Base-by-base conservation (phyloP, 1,140 invertebrate species). In the Zelostemma sp. region DNA sequence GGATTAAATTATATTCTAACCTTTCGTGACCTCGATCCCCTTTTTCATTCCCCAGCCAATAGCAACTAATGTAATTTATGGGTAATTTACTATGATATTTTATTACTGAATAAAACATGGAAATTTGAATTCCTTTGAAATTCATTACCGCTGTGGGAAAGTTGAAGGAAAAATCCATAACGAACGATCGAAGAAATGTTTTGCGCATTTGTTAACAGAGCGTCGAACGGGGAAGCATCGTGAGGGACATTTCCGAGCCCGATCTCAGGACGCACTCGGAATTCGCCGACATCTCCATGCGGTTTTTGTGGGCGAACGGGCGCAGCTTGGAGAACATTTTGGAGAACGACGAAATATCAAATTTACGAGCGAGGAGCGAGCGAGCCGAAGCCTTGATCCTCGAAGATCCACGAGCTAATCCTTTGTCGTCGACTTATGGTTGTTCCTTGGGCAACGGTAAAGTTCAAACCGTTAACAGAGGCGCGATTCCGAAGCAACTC, bases 241-340 rank as follows among this genome's bases (percentile, higher is more conserved):
- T 46, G 1, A 58, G 81, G 3, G 81, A 85, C 15, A 77, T 83
- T 43, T 84, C 83, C 4, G 81, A 82, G 17, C 83, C 82, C 1
- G 83, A 85, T 54, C 66, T 85, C 5, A 66, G 75, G 4, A 75
- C 48, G 0, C 60, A 64, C 19, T 72, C 72, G 6, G 77, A 82
- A 58, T 43, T 73, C 4, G 43, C 57, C 0, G 75, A 68, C 21
- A 41, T 68, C 1, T 41, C 61, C 0, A 15, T 49, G 47, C 55
- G 62, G 33, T 77, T 76, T 14, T 38, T 76, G 0, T 63, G 60
- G 6, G 6, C 56, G 0, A 83, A 80, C 11, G 79, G 76, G 0
- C 75, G 71, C 1, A 85, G 83, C 47, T 53, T 85, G 33, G 77
- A 80, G 45, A 84, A 83, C 50, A 85, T 85, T 28, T 17, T 84